Evolutionary conservation across 2,113 vertebrate species (phyloP).

Genomic region (Patagioenas fasciata): DNA sequence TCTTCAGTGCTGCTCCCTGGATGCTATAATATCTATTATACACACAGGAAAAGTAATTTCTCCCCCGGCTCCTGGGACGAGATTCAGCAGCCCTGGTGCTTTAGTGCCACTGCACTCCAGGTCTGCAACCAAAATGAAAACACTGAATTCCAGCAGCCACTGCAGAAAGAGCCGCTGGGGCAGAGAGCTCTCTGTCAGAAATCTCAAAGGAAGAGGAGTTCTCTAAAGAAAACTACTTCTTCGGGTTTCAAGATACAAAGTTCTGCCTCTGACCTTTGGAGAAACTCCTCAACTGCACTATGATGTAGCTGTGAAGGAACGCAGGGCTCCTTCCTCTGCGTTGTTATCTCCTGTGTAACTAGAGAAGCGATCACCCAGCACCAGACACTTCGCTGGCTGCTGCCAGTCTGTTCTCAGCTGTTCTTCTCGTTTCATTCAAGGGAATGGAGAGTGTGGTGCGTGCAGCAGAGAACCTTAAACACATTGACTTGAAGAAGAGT

Average conservation of each 20-base stretch:
- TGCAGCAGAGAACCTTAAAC: neutral
- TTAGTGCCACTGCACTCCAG: accelerated
- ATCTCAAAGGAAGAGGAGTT: neutral
- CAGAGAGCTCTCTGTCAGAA: neutral
- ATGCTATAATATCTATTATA: neutral
- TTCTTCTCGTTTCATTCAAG: neutral
- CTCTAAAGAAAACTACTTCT: neutral
- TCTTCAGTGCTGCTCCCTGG: neutral
- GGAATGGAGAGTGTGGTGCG: neutral
- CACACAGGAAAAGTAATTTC: neutral
- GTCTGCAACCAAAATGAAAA: neutral
- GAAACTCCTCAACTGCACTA: neutral
- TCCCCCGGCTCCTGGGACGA: neutral
- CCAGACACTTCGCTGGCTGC: neutral
- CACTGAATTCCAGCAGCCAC: neutral
- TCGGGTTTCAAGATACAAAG: neutral
- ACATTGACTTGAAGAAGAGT: neutral
- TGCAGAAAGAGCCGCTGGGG: neutral
- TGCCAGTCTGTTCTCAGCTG: constrained; percentile 31
- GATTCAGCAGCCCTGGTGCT: neutral
- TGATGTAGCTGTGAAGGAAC: constrained; percentile 23
- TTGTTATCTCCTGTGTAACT: constrained; percentile 16
- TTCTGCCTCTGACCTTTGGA: constrained; percentile 42
- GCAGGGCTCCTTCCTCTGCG: neutral
- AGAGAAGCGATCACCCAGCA: constrained; percentile 1